Evolutionary conservation across 92 coral and sea anemone genomes (phyloP), one percentile per base, ranked within the genome.

Genomic region (Nematostella vectensis): DNA sequence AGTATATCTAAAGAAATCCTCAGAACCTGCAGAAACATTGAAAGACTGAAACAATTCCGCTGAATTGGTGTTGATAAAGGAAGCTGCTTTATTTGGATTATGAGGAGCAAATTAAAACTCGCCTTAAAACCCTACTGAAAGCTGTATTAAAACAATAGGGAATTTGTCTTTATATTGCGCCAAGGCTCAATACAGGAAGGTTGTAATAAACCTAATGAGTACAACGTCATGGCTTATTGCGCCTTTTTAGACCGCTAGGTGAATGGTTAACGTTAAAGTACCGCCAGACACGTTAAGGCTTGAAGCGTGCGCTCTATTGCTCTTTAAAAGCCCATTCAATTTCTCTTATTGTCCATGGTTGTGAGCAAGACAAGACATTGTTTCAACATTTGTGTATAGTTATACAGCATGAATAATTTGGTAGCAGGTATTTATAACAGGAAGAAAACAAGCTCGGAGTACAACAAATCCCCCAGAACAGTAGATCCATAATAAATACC

Each of bases 321-420:
- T 19, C 51, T 45, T 45, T 45, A 45, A 45, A 45, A 45, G 51
- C 51, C 51, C 18, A 45, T 45, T 45, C 17, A 45, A 45, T 11
- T 45, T 4, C 11, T 4, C 11, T 45, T 45, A 45, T 45, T 45
- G 51, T 45, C 18, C 23, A 19, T 22, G 23, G 4, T 17, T 4
- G 4, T 4, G 21, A 8, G 9, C 4, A 8, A 45, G 51, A 45
- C 9, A 45, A 22, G 4, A 8, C 51, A 45, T 45, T 45, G 51
- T 45, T 8, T 33, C 21, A 4, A 45, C 4, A 45, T 45, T 45
- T 45, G 51, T 45, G 4, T 45, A 15, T 8, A 36, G 9, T 15
- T 8, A 36, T n/a, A n/a, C n/a, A n/a, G n/a, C n/a, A n/a, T n/a
- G n/a, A n/a, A n/a, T n/a, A n/a, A n/a, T n/a, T n/a, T n/a, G n/a